Percentiles rank a stretch among this genome's conserved stretches.
Conservation (phyloP, 53 echinoderm and acorn worm genomes). For the Luidia sarsii region DNA sequence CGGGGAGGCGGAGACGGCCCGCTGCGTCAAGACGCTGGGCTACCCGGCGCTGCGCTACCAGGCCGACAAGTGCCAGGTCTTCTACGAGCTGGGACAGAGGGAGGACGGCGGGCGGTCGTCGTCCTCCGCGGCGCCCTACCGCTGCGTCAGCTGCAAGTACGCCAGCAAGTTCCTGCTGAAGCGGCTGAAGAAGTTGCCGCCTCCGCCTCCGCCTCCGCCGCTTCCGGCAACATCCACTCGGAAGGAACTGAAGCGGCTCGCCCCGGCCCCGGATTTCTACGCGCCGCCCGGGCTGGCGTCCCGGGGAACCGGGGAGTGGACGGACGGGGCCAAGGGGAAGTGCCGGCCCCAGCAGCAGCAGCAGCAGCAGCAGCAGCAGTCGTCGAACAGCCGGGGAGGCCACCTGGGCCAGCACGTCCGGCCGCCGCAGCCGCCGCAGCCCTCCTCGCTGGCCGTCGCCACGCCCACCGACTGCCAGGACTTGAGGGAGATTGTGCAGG, state of each 20-base stretch:
- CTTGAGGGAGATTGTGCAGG: slow-evolving; percentile 3
- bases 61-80: slow-evolving; percentile 4
- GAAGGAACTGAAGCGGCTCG: background rate
- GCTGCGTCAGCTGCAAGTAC: slow-evolving; percentile 15
- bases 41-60: background rate
- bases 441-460: too few species aligned
- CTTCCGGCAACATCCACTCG: background rate
- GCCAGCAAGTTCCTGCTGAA: slow-evolving; percentile 11
- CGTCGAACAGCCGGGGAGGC: too few species aligned
- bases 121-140: background rate
- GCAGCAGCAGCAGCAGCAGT: too few species aligned
- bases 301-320: background rate
- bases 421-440: too few species aligned
- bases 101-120: background rate
- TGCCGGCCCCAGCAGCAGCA: too few species aligned
- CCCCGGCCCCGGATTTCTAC: background rate
- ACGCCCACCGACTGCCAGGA: slow-evolving; percentile 5
- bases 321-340: background rate
- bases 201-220: too few species aligned
- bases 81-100: background rate
- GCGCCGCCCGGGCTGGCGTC: background rate
- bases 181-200: background rate
- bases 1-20: background rate
- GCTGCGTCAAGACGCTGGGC: slow-evolving; percentile 2
- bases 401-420: too few species aligned